Percentiles rank a stretch among this genome's conserved stretches.
Conservation (phyloP, 2,888 invertebrate species). For the Netelia inedita region DNA sequence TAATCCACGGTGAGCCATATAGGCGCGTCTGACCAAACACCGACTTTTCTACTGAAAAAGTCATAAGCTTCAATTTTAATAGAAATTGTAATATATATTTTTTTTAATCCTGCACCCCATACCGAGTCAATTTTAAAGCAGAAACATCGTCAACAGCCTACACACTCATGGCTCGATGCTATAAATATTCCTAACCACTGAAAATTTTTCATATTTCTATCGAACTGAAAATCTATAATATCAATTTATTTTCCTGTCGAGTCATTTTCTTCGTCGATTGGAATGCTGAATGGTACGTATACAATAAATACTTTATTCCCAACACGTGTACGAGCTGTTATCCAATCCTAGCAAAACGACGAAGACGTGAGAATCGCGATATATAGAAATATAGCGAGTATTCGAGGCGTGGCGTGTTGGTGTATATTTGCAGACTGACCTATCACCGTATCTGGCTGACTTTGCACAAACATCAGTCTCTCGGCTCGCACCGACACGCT, state of each 20-base stretch:
- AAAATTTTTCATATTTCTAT: too few species aligned
- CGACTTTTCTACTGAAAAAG: too few species aligned
- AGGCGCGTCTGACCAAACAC: too few species aligned
- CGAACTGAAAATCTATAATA: slow-evolving; percentile 14
- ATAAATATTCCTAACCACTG: too few species aligned
- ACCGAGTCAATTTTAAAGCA: too few species aligned
- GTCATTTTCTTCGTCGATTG: not conserved
- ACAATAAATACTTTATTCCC: not conserved
- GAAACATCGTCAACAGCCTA: too few species aligned
- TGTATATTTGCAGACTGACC: slow-evolving; percentile 59
- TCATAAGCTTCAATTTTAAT: too few species aligned
- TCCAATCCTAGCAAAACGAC: slow-evolving; percentile 3
- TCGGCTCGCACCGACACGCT: not conserved
- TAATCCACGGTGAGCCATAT: too few species aligned
- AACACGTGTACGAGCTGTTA: not conserved
- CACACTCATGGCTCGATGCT: too few species aligned
- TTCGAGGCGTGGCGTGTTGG: slow-evolving; percentile 9
- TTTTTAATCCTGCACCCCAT: too few species aligned
- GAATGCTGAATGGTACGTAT: not conserved
- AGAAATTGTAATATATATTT: too few species aligned
- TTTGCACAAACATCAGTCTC: slow-evolving; percentile 36
- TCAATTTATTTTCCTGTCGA: not conserved
- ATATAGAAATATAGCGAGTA: not conserved
- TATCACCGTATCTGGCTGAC: slow-evolving; percentile 49
- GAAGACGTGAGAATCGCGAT: not conserved